These are phyloP conservation scores for Neomonachus schauinslandi DNA, from an alignment of 2,113 vertebrate genomes.

Conservation along the genomic window DNA sequence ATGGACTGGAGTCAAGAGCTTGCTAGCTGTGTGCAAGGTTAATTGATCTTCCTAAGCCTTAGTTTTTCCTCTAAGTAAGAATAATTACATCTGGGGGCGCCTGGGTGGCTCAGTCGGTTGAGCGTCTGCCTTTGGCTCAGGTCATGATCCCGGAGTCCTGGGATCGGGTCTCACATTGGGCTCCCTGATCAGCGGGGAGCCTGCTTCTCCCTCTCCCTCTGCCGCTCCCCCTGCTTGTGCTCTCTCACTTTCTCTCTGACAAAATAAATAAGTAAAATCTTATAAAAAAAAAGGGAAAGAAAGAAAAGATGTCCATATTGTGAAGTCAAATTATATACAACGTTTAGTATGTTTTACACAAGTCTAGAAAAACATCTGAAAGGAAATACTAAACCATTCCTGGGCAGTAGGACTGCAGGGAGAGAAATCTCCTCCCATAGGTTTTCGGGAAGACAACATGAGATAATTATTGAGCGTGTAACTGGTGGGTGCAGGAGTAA, in stretches of 20 bases:
- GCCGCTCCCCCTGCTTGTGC: no score
- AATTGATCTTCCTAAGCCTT: constrained; percentile 2
- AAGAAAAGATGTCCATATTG: no score
- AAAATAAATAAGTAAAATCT: no score
- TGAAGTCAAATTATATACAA: neutral
- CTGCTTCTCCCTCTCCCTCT: no score
- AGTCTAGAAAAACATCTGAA: neutral
- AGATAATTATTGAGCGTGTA: neutral
- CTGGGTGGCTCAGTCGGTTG: no score
- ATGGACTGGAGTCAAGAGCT: neutral
- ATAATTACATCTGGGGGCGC: neutral
- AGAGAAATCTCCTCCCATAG: neutral
- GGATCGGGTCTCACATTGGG: no score
- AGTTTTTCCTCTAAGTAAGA: constrained; percentile 36
- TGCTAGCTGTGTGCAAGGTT: neutral
- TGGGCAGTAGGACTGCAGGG: neutral
- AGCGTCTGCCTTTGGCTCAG: no score
- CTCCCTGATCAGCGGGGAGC: no score
- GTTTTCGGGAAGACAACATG: constrained; percentile 6
- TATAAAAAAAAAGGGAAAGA: no score
- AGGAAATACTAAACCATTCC: neutral
- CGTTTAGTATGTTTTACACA: neutral
- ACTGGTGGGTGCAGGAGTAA: neutral
- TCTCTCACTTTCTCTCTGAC: no score
- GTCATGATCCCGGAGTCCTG: no score